phyloP scores from a whole-genome alignment of 2,797 vertebrate species.

The Spinibarbus caldwelli region DNA sequence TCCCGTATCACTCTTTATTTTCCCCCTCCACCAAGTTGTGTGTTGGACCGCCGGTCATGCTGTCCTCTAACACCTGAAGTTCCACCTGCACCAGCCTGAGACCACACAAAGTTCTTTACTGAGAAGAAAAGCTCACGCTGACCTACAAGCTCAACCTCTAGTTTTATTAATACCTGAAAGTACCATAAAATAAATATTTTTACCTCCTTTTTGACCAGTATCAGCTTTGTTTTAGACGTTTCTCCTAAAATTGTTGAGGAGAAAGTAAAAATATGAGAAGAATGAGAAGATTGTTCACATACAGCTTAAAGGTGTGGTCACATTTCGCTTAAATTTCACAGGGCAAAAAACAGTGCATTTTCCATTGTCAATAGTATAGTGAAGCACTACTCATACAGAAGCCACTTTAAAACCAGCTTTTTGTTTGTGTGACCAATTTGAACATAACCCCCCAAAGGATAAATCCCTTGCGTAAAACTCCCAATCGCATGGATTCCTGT shows the following conservation, averaged over 20 bases:
- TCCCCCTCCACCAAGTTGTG: constrained; percentile 38
- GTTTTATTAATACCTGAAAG: neutral
- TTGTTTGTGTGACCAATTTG: neutral
- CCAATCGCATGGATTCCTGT: neutral
- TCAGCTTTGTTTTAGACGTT: too few species aligned
- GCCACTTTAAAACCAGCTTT: neutral
- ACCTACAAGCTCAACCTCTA: neutral
- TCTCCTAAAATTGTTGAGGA: too few species aligned
- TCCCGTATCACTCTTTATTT: constrained; percentile 73
- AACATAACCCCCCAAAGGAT: neutral
- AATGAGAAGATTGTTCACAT: too few species aligned
- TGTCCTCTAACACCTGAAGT: constrained; percentile 64
- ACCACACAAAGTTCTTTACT: constrained; percentile 41
- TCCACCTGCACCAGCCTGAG: constrained; percentile 37
- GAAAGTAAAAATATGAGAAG: too few species aligned
- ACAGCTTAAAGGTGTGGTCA: too few species aligned
- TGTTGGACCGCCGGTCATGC: constrained; percentile 55
- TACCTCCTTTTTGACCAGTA: too few species aligned
- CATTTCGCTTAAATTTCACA: neutral
- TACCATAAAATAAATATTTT: too few species aligned
- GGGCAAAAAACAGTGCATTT: neutral
- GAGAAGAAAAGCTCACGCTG: neutral
- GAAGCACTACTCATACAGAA: neutral
- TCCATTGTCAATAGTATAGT: neutral
- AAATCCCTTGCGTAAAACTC: neutral